Base-by-base conservation (phyloP, 2,888 invertebrate genomes). In the Digitonthophagus gazella region DNA sequence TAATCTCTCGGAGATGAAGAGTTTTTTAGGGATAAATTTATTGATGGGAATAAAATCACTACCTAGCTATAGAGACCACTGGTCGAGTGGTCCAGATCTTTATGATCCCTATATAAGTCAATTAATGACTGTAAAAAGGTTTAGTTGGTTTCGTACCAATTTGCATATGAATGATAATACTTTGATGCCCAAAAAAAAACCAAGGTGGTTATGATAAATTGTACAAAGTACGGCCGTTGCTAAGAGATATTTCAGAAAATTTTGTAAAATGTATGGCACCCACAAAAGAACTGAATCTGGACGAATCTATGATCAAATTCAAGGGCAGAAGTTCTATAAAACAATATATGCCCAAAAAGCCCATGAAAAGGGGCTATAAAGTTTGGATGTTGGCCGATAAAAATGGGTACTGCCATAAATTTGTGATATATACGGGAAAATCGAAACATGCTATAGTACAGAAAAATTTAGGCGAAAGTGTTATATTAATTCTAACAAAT, bases 121-220 rank as follows among this genome's bases (percentile, higher is more conserved):
- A 22, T 22, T 22, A 14, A 72, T 74, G 68, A 16, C 71, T 19
- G 67, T 72, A n/a, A 70, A 72, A 67, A 69, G 75, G 58, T 75
- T 74, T 68, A 61, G 68, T 61, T 74, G 73, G 71, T n/a, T 74
- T 15, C 64, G 74, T 6, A 64, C 67, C 55, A 67, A 73, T 69
- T 14, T 76, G 15, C 76, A 76, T 71, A 44, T 75, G 44, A 75
- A 73, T 68, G 74, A 76, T 67, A 73, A 72, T 71, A 66, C 65
- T 54, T 16, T 58, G 19, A 58, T 58, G 58, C 58, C 58, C 11
- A 58, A n/a, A n/a, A 16, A 18, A 16, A 19, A 16, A 19, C 58
- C 58, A 18, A 16, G 18, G 11, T 58, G 58, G 19, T 16, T 2
- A 58, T 58, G 75, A 75, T 66, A 73, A 74, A 57, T 68, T 76